Conservation (phyloP, 2,888 invertebrate genomes). For the Orthonevra nobilis region DNA sequence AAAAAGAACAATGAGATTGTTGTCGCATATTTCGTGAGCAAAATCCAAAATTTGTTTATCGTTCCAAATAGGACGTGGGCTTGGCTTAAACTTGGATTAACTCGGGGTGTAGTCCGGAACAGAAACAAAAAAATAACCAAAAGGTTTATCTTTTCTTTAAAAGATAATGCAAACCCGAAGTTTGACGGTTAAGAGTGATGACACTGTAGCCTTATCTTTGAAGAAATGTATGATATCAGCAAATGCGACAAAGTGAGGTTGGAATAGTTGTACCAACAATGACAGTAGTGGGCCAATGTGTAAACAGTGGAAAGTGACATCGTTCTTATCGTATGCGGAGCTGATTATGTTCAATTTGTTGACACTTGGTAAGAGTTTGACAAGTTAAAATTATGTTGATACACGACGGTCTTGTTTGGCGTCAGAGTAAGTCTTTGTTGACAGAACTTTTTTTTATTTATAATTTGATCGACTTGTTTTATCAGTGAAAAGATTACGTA, state of each 20-base stretch:
- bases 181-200: background rate
- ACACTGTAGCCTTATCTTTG: background rate
- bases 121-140: background rate
- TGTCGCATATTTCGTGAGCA: slow-evolving; percentile 10
- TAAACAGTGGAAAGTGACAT: background rate
- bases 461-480: too few species aligned
- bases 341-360: slow-evolving; percentile 17
- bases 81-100: background rate
- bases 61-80: slow-evolving; percentile 5
- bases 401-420: too few species aligned
- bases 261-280: slow-evolving; percentile 1
- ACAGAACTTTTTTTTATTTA: too few species aligned
- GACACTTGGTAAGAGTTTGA: slow-evolving; percentile 5
- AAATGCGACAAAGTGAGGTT: too few species aligned
- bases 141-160: too few species aligned
- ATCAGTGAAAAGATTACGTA: too few species aligned
- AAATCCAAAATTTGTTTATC: slow-evolving; percentile 13
- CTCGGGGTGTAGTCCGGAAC: background rate
- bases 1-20: background rate
- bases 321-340: slow-evolving; percentile 24
- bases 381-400: background rate
- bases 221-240: too few species aligned
- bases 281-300: slow-evolving; percentile 8
- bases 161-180: too few species aligned
- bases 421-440: too few species aligned